Conservation (phyloP, 1,140 invertebrate genomes). For the Thaumatotibia leucotreta region DNA sequence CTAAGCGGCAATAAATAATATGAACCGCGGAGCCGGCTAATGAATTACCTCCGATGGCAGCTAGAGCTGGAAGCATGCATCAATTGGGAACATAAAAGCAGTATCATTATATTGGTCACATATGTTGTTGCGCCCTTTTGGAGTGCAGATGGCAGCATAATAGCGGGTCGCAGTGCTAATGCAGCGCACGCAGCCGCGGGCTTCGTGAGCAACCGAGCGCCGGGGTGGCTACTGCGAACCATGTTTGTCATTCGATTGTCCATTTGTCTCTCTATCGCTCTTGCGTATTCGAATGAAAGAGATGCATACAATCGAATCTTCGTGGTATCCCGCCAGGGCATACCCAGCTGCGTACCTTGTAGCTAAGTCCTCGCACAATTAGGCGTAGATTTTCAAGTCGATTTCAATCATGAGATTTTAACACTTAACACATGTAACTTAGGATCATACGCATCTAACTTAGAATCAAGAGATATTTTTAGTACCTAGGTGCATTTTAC, state of each 20-base stretch:
- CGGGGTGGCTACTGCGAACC: not conserved
- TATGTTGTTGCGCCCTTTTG: not conserved
- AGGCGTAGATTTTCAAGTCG: not conserved
- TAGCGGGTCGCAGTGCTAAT: conserved; percentile 31
- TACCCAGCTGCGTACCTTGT: not conserved
- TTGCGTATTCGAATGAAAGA: no score
- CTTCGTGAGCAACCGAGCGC: conserved; percentile 15
- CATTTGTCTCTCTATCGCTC: no score
- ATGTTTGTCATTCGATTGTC: no score
- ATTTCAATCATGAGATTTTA: not conserved
- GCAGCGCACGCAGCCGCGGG: conserved; percentile 20
- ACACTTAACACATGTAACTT: not conserved
- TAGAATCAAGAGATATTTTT: not conserved
- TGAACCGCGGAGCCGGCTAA: conserved; percentile 56
- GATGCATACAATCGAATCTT: no score
- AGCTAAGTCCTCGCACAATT: not conserved
- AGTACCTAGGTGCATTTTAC: not conserved
- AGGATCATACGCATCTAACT: not conserved
- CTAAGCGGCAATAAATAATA: conserved; percentile 67
- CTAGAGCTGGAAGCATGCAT: conserved; percentile 33
- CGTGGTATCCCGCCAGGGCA: conserved; percentile 17
- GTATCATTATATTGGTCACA: not conserved
- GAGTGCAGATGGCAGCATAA: conserved; percentile 27
- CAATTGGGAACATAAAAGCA: not conserved
- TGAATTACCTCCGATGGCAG: conserved; percentile 58